phyloP scores from a whole-genome alignment of 2,113 vertebrate species.

The Misgurnus mizolepis region DNA sequence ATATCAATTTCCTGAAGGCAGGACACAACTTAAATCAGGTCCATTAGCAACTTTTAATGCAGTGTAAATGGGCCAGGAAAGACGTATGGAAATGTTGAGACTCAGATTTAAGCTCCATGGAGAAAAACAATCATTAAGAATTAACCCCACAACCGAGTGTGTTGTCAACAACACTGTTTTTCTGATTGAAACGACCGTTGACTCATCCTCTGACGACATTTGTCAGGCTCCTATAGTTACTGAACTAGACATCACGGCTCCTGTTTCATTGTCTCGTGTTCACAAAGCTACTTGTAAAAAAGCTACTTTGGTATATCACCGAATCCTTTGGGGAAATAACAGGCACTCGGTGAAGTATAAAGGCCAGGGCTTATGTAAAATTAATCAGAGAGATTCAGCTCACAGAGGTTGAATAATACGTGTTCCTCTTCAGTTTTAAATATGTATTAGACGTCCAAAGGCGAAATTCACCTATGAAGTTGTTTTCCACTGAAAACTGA shows the following conservation, averaged over 20 bases:
- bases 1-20: too few relatives aligned
- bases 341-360: constrained; percentile 29
- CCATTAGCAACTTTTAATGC: constrained; percentile 10
- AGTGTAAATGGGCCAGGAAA: constrained; percentile 8
- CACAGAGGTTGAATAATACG: constrained; percentile 42
- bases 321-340: constrained; percentile 43
- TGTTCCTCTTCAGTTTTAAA: constrained; percentile 50
- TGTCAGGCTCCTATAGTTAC: constrained; percentile 48
- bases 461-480: constrained; percentile 27
- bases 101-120: not conserved
- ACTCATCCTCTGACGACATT: constrained; percentile 53
- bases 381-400: constrained; percentile 44
- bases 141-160: constrained; percentile 37
- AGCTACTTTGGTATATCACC: constrained; percentile 35
- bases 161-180: constrained; percentile 46
- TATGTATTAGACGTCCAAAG: constrained; percentile 52
- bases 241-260: constrained; percentile 30
- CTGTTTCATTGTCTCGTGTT: constrained; percentile 52
- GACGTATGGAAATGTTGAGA: not conserved
- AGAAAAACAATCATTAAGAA: constrained; percentile 46
- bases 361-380: constrained; percentile 49
- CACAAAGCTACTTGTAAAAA: constrained; percentile 36
- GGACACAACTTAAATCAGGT: not conserved
- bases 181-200: constrained; percentile 48
- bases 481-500: constrained; percentile 46